Conservation (phyloP, 2,797 vertebrate species). For the Sebastes diaconus region DNA sequence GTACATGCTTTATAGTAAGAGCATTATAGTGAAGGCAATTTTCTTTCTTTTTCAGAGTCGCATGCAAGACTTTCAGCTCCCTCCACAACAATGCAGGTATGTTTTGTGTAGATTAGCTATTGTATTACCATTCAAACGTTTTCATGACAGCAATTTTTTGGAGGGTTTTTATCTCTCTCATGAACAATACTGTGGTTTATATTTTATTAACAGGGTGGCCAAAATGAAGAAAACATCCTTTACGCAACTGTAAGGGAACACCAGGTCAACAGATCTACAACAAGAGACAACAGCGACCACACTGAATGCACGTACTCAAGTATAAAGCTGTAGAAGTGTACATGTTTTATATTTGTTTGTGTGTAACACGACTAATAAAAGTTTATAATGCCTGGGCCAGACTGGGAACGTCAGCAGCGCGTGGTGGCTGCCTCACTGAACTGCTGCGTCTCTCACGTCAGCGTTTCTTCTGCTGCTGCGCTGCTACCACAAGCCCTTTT, state of each 20-base stretch:
- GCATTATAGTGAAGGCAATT: fast-evolving
- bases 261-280: background rate
- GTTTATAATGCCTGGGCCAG: too few relatives aligned
- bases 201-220: constrained; percentile 8
- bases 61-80: background rate
- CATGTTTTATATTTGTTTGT: background rate
- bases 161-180: background rate
- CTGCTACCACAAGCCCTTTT: too few relatives aligned
- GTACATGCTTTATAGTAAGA: background rate
- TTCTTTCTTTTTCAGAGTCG: background rate
- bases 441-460: too few relatives aligned
- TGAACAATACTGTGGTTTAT: background rate
- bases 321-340: constrained; percentile 10
- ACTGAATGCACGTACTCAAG: constrained; percentile 31
- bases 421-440: too few relatives aligned
- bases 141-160: background rate
- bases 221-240: constrained; percentile 39
- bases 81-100: background rate
- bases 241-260: constrained; percentile 30
- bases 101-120: background rate
- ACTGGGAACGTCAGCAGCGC: too few relatives aligned
- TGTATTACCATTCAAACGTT: background rate
- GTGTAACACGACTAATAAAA: too few relatives aligned
- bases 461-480: too few relatives aligned
- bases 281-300: background rate